Evolutionary conservation across 2,113 vertebrate genomes (phyloP).

Genomic region (Oryzias javanicus): DNA sequence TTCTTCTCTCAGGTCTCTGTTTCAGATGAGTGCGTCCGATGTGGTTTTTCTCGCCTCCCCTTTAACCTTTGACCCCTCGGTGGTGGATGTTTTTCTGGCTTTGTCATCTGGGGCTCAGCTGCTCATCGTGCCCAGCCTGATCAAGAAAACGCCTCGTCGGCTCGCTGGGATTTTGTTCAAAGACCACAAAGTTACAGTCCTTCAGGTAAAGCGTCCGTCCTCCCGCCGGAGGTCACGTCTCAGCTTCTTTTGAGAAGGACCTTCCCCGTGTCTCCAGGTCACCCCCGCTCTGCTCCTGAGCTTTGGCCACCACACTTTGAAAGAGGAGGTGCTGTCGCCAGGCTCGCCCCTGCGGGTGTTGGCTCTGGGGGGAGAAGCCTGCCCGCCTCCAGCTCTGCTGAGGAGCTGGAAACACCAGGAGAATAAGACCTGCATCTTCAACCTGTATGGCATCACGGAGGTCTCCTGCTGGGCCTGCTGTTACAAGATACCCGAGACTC

Average conservation of each 20-base stretch:
- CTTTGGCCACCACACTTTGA: conserved; percentile 81
- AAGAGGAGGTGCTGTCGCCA: conserved; percentile 79
- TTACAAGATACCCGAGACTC: conserved; percentile 81
- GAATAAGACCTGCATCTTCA: conserved; percentile 88
- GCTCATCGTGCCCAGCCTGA: conserved; percentile 82
- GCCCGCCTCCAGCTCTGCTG: conserved; percentile 78
- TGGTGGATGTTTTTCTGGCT: conserved; percentile 90
- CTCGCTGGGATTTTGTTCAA: conserved; percentile 82
- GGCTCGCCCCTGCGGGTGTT: conserved; percentile 85
- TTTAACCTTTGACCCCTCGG: conserved; percentile 95
- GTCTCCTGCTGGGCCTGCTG: conserved; percentile 95
- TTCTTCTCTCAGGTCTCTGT: conserved; percentile 79
- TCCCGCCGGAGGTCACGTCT: not conserved
- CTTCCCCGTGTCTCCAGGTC: conserved; percentile 70
- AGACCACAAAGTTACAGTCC: conserved; percentile 81
- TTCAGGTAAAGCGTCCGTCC: conserved; percentile 80
- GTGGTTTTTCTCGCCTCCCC: conserved; percentile 90
- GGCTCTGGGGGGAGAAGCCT: conserved; percentile 91
- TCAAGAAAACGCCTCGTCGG: conserved; percentile 83
- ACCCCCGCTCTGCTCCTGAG: conserved; percentile 88
- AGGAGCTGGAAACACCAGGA: conserved; percentile 84
- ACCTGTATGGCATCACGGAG: conserved; percentile 94
- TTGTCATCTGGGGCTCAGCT: conserved; percentile 88
- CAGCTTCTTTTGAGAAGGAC: not conserved
- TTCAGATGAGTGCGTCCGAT: conserved; percentile 82